A percentile compares a stretch with the other conserved stretches of the same genome.
Conservation (phyloP, 2,888 invertebrate genomes). For the Brachycybe producta region DNA sequence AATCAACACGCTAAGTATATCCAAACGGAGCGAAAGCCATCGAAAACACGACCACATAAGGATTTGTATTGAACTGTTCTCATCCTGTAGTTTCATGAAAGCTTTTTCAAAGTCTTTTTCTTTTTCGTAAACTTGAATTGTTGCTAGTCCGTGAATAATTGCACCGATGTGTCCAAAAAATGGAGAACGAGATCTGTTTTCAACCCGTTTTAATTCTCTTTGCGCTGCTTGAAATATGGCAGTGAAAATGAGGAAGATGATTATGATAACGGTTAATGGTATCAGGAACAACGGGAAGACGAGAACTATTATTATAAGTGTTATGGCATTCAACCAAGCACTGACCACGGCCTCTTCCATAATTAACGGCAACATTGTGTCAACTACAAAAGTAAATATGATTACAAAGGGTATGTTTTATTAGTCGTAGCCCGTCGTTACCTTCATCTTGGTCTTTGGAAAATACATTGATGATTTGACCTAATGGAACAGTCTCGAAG, state of each 20-base stretch:
- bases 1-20: slow-evolving; percentile 34
- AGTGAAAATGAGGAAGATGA: background rate
- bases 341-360: slow-evolving; percentile 45
- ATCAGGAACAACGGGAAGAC: slow-evolving; percentile 32
- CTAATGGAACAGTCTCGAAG: slow-evolving; percentile 43
- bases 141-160: slow-evolving; percentile 44
- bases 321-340: slow-evolving; percentile 39
- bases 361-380: slow-evolving; percentile 43
- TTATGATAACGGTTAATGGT: background rate
- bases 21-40: slow-evolving; percentile 40
- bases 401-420: too few relatives aligned
- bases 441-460: slow-evolving; percentile 45
- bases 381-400: slow-evolving; percentile 39
- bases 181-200: slow-evolving; percentile 45
- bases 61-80: slow-evolving; percentile 38
- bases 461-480: slow-evolving; percentile 44
- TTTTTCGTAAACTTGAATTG: slow-evolving; percentile 48
- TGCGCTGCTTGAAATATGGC: background rate
- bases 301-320: slow-evolving; percentile 39
- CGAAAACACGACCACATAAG: slow-evolving; percentile 40
- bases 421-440: slow-evolving; percentile 28
- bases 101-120: slow-evolving; percentile 40
- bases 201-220: slow-evolving; percentile 42
- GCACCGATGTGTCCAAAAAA: slow-evolving; percentile 45
- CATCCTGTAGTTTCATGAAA: slow-evolving; percentile 39